Conservation (phyloP, 2,888 invertebrate genomes). For the Dynastes maya region DNA sequence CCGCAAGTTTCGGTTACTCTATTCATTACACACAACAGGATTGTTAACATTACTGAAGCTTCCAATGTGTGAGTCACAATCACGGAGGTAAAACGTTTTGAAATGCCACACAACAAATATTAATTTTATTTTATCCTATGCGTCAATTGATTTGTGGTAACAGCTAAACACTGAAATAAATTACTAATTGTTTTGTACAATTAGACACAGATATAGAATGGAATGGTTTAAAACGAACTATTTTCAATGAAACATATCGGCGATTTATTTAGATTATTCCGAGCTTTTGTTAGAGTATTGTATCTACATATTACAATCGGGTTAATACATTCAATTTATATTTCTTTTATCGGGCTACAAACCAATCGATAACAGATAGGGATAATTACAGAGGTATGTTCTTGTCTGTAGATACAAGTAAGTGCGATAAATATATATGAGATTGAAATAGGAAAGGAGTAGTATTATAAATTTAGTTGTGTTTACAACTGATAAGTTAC, state of each 20-base stretch:
- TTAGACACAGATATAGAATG: neutral
- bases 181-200: neutral
- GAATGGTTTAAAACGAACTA: neutral
- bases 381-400: conserved; percentile 19
- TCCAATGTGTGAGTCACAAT: no score
- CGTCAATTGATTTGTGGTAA: neutral
- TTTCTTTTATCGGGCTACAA: conserved; percentile 24
- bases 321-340: conserved; percentile 28
- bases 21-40: no score
- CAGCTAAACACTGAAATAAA: neutral
- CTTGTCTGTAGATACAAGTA: neutral
- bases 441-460: neutral
- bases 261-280: neutral
- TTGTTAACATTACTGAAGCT: no score
- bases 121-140: neutral
- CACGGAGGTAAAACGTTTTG: neutral
- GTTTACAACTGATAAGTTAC: neutral
- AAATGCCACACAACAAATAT: neutral
- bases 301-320: conserved; percentile 1
- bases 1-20: no score
- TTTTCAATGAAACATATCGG: neutral
- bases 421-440: neutral
- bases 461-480: neutral
- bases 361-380: conserved; percentile 30
- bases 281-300: neutral